These are phyloP conservation scores for Eulemur rufifrons DNA, from an alignment of 2,113 vertebrate genomes.

Conservation along the genomic window DNA sequence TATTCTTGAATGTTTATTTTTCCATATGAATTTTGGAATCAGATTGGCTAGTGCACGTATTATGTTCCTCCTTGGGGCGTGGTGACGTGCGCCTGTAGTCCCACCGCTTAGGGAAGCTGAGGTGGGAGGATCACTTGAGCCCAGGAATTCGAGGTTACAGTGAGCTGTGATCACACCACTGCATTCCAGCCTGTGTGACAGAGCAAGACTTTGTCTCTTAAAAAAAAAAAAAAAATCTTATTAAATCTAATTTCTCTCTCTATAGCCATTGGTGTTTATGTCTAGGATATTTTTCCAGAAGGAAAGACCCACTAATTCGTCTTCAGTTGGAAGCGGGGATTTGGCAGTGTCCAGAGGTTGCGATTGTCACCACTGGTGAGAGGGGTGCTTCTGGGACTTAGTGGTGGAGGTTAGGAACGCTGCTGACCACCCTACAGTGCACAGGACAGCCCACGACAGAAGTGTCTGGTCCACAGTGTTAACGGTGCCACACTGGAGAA, in stretches of 20 bases:
- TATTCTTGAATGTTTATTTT: neutral
- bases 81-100: too few relatives aligned
- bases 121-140: too few relatives aligned
- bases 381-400: neutral
- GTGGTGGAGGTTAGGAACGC: neutral
- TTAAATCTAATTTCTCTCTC: neutral
- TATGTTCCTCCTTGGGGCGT: too few relatives aligned
- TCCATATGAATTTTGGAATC: neutral
- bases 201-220: too few relatives aligned
- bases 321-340: neutral
- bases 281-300: neutral
- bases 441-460: neutral
- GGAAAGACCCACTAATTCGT: neutral
- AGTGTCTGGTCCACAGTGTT: too few relatives aligned
- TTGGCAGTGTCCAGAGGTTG: neutral
- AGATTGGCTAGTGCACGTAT: neutral
- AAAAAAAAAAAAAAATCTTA: neutral
- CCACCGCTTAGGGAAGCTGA: too few relatives aligned
- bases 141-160: too few relatives aligned
- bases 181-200: too few relatives aligned
- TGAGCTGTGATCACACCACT: too few relatives aligned
- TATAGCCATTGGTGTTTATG: neutral
- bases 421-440: neutral
- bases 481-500: accelerated
- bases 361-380: neutral